Base-by-base conservation (phyloP, 2,113 vertebrate genomes). In the Dunckerocampus dactyliophorus region DNA sequence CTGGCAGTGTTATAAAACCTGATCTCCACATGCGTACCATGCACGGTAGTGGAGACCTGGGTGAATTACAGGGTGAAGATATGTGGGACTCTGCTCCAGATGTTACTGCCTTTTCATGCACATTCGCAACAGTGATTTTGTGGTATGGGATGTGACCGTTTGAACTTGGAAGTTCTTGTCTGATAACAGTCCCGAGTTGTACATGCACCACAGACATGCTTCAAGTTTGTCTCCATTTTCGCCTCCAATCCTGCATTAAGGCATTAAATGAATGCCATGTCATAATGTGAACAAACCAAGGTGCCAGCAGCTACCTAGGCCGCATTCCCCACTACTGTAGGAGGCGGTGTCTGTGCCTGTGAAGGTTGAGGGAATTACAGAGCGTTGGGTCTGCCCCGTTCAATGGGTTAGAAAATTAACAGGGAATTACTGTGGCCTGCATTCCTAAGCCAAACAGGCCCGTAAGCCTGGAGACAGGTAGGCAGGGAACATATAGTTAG, bases 361-460 rank as follows among this genome's bases (percentile, higher is more conserved):
- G 74, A 75, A 72, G 61, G 72, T 71, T 51, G 63, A 71, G 69
- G 17, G 76, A 67, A 85, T 80, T 80, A 80, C 71, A 72, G 54
- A 71, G 72, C 55, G 39, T 75, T 83, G 72, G 72, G 79, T 86
- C 77, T 85, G 79, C 82, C 74, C 80, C 82, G 83, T 79, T 85
- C 82, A 88, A 79, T 80, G 84, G 82, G 84, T 89, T 89, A 84
- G 82, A 80, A 85, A 86, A 90, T 90, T 88, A 90, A 89, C 77
- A 88, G 79, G 77, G 86, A 90, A 89, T 89, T 90, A 90, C 84
- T 68, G 75, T 20, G 19, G 75, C 66, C 82, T 58, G 80, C 87
- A 88, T 90, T 90, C 85, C 82, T 88, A 67, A 65, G 70, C 66
- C 67, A 67, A 63, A 57, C 45, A 76, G 65, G 69, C 52, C 65